Conservation (phyloP, 2,888 invertebrate species). For the Temnothorax unifasciatus region DNA sequence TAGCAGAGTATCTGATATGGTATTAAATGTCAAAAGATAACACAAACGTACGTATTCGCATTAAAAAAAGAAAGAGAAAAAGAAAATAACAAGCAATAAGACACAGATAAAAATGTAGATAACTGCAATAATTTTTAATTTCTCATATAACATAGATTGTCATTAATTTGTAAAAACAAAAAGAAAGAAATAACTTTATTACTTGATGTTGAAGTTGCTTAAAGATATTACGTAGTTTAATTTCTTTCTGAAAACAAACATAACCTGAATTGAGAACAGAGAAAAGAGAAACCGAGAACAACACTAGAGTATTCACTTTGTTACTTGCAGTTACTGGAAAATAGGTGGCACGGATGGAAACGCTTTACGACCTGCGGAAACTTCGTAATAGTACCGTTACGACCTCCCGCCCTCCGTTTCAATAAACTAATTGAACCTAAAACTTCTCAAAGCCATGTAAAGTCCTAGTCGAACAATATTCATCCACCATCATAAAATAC, state of each 20-base stretch:
- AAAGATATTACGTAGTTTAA: conserved; percentile 40
- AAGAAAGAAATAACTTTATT: no score
- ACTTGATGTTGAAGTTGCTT: neutral
- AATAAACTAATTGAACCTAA: conserved; percentile 57
- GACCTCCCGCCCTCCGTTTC: conserved; percentile 41
- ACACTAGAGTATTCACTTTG: conserved; percentile 57
- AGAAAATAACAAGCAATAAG: neutral
- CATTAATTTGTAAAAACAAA: neutral
- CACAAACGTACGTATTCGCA: neutral
- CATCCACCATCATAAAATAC: conserved; percentile 41
- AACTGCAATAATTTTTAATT: neutral
- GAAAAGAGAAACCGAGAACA: conserved; percentile 42
- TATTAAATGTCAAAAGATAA: neutral
- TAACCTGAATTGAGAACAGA: conserved; percentile 42
- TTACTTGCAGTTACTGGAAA: conserved; percentile 57
- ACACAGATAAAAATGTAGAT: no score
- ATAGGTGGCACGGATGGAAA: conserved; percentile 51
- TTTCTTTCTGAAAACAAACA: conserved; percentile 47
- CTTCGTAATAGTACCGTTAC: conserved; percentile 56
- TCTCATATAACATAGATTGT: neutral
- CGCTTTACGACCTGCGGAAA: conserved; percentile 61
- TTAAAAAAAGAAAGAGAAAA: neutral
- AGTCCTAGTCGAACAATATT: conserved; percentile 49
- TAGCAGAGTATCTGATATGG: neutral
- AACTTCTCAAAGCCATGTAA: conserved; percentile 52